Percentiles rank a stretch among this genome's conserved stretches.
Conservation (phyloP, 2,888 invertebrate genomes). For the Cephonodes hylas region DNA sequence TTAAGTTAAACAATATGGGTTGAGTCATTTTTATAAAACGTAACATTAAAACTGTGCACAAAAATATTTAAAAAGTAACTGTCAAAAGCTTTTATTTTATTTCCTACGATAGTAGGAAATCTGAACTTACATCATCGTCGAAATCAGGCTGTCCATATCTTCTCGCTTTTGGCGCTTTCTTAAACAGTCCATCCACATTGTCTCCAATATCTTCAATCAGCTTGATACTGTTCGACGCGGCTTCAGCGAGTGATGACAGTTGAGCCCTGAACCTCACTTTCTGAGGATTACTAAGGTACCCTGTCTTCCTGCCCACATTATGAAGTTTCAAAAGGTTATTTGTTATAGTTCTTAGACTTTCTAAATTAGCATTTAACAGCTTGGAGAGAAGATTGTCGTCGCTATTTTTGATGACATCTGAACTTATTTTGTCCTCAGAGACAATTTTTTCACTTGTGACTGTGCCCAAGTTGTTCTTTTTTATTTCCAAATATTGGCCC, state of each 20-base stretch:
- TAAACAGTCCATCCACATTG: constrained; percentile 70
- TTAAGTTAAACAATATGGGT: too few species aligned
- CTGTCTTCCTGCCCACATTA: constrained; percentile 81
- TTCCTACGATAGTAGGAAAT: not conserved
- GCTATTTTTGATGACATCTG: constrained; percentile 62
- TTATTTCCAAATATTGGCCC: constrained; percentile 84
- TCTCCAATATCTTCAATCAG: constrained; percentile 78
- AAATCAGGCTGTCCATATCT: constrained; percentile 36
- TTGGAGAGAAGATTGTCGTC: constrained; percentile 65
- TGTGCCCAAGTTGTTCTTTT: constrained; percentile 75
- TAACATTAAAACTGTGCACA: too few species aligned
- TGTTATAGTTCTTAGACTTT: constrained; percentile 81
- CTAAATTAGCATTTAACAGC: constrained; percentile 78
- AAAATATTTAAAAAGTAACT: too few species aligned
- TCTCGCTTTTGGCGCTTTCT: constrained; percentile 55
- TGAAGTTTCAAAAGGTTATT: constrained; percentile 82
- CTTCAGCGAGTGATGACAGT: constrained; percentile 77
- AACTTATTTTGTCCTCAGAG: constrained; percentile 67
- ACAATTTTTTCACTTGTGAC: constrained; percentile 73
- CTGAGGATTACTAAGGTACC: constrained; percentile 76
- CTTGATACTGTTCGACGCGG: constrained; percentile 80
- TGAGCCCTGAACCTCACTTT: constrained; percentile 80
- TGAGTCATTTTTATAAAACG: too few species aligned
- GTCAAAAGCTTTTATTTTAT: too few species aligned
- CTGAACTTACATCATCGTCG: constrained; percentile 38